Base-by-base conservation (phyloP, 2,888 invertebrate genomes). In the Microctonus hyperodae region DNA sequence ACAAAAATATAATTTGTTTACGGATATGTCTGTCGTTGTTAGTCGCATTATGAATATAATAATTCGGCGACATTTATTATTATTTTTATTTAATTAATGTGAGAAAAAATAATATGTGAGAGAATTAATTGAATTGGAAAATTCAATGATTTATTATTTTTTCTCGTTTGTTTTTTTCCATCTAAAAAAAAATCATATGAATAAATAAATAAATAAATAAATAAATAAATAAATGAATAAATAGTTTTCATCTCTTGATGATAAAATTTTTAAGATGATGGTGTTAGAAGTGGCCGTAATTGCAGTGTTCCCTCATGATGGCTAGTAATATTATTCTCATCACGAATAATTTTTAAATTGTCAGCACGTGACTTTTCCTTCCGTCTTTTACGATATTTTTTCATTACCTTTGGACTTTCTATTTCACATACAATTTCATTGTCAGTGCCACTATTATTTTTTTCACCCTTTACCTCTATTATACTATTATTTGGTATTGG, bases 271-370 rank as follows among this genome's bases (percentile, higher is more conserved):
- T 53, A 69, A 60, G 78, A 81, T 28, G 79, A 75, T 16, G 77
- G 75, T 59, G 79, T 73, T 28, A 81, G 71, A 1, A 81, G 77
- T 20, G 80, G 78, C 71, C 78, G 77, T 40, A 80, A 69, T 66
- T 80, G 81, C 35, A 78, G 73, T 16, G 74, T 66, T 67, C 77
- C 74, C 44, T 75, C 73, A 25, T 69, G 58, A 20, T 68, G 73
- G 16, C 73, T n/a, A 59, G 73, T 68, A 59, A 69, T 64, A 62
- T 65, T 69, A 59, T 69, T 76, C 73, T 69, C 69, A 69, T 50
- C 72, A 71, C 28, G 69, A 62, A 25, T 64, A 37, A 57, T 64
- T 60, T 33, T 48, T 56, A 37, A n/a, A 44, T 16, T 44, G 20
- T 60, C 67, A 65, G 56, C 69, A 62, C 71, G 22, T 33, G 55